Evolutionary conservation across 2,113 vertebrate species (phyloP).

Genomic region (Zootoca vivipara): DNA sequence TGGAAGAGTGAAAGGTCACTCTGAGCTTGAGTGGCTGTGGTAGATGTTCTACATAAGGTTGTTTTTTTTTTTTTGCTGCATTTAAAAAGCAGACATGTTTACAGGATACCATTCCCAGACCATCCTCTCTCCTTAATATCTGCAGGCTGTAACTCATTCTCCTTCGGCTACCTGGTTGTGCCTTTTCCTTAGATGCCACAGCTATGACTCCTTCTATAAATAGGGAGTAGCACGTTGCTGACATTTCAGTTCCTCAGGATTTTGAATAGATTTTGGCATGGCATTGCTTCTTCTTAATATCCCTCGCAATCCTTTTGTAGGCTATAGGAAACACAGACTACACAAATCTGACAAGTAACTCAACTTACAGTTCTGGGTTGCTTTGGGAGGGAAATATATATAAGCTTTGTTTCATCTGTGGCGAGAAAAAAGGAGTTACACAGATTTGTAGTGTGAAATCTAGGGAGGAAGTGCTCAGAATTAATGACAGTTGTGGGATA

Average conservation of each 20-base stretch:
- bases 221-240: neutral
- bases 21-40: neutral
- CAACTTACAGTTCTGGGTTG: neutral
- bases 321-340: slow-evolving; percentile 15
- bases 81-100: neutral
- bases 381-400: neutral
- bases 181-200: neutral
- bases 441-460: neutral
- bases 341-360: neutral
- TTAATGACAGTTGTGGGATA: neutral
- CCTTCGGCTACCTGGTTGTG: neutral
- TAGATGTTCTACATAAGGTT: neutral
- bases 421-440: neutral
- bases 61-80: too few species aligned
- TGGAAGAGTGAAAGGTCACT: neutral
- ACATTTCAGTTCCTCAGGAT: neutral
- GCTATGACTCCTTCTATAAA: neutral
- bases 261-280: neutral
- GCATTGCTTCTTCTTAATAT: neutral
- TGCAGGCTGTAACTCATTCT: neutral
- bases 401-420: neutral
- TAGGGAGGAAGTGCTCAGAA: neutral
- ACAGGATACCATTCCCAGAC: neutral
- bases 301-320: neutral
- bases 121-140: neutral